Percentiles rank a stretch among this genome's conserved stretches.
phyloP scores from a whole-genome alignment of 2,797 vertebrate genomes.

The Columba guinea region DNA sequence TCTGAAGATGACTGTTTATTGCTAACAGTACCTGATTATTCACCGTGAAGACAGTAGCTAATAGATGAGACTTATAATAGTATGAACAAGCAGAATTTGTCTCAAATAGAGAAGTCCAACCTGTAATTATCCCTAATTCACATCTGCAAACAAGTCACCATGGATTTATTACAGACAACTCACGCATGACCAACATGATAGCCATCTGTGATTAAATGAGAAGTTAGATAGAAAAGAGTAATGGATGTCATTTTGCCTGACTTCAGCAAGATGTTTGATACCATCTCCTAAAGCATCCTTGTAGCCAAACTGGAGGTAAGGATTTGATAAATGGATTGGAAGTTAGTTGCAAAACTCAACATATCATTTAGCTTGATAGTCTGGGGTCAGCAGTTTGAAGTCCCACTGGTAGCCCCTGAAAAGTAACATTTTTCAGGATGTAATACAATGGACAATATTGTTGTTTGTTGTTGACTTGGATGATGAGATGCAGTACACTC shows the following conservation, averaged over 20 bases:
- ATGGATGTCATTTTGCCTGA: not conserved
- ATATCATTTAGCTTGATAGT: not conserved
- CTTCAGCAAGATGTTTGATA: not conserved
- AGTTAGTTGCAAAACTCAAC: not conserved
- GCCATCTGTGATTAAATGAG: not conserved
- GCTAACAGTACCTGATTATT: not conserved
- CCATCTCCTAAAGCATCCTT: not conserved
- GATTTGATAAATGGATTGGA: not conserved
- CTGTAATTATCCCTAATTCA: not conserved
- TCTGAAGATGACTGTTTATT: not conserved
- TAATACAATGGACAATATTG: not conserved
- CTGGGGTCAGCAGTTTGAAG: not conserved
- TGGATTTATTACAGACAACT: not conserved
- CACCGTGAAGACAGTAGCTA: not conserved
- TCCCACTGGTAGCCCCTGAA: not conserved
- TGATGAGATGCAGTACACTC: not conserved
- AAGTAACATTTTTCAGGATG: not conserved
- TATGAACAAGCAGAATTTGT: not conserved
- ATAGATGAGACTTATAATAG: not conserved
- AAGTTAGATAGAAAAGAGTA: not conserved
- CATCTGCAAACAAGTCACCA: not conserved
- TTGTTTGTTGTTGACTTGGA: not conserved
- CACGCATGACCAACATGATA: not conserved
- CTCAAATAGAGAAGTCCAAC: not conserved
- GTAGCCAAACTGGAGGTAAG: not conserved